A percentile compares a stretch with the other conserved stretches of the same genome.
These are phyloP conservation scores for Molorchus minor DNA, from an alignment of 2,888 invertebrate genomes.

Conservation along the genomic window DNA sequence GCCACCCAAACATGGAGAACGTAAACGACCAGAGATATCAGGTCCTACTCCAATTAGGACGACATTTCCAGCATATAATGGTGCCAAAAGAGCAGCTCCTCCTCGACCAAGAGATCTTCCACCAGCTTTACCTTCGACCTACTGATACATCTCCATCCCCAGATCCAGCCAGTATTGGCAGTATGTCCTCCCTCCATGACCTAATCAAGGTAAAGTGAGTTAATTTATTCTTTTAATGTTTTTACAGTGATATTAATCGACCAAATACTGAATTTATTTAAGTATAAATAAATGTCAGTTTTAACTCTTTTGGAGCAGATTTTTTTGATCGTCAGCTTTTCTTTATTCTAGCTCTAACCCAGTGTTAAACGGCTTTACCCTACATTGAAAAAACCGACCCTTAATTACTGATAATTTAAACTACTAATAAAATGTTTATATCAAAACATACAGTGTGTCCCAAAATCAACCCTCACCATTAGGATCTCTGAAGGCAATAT, in stretches of 20 bases:
- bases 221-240: background rate
- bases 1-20: conserved; percentile 64
- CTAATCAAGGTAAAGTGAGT: conserved; percentile 69
- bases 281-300: too few relatives aligned
- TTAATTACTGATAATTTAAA: too few relatives aligned
- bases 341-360: too few relatives aligned
- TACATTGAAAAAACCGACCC: too few relatives aligned
- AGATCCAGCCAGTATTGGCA: conserved; percentile 76
- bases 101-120: conserved; percentile 69
- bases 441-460: too few relatives aligned
- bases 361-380: too few relatives aligned
- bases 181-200: conserved; percentile 80
- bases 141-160: conserved; percentile 61
- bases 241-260: background rate
- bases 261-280: background rate
- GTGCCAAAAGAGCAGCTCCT: conserved; percentile 66
- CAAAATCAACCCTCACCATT: too few relatives aligned
- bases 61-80: conserved; percentile 65
- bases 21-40: conserved; percentile 61
- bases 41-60: conserved; percentile 60
- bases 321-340: too few relatives aligned
- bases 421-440: too few relatives aligned
- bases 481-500: too few relatives aligned
- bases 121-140: conserved; percentile 67
- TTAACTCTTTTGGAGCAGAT: too few relatives aligned